These are phyloP conservation scores for Pseudomyrmex dendroicus DNA, from an alignment of 1,140 invertebrate genomes.

Conservation along the genomic window DNA sequence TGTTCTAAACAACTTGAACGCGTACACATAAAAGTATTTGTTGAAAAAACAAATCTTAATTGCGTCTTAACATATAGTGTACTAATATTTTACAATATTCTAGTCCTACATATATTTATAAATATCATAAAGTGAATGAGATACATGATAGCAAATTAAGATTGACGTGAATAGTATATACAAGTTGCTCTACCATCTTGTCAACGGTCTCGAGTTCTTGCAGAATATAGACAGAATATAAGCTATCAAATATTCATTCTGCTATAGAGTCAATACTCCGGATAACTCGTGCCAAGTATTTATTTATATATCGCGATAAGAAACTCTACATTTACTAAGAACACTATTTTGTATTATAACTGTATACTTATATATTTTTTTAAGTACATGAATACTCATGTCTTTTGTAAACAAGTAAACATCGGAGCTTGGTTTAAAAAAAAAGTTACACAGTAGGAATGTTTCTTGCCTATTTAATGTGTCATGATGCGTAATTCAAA, in stretches of 20 bases:
- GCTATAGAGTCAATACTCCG: slow-evolving; percentile 32
- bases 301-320: neutral
- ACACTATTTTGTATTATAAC: neutral
- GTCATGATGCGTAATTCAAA: neutral
- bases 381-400: neutral
- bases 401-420: neutral
- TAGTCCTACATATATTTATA: neutral
- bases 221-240: neutral
- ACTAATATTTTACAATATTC: neutral
- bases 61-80: no score
- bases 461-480: neutral
- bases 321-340: slow-evolving; percentile 6
- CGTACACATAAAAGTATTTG: no score
- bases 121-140: neutral
- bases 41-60: no score
- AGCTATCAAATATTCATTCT: slow-evolving; percentile 30
- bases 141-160: neutral
- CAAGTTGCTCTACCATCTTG: slow-evolving; percentile 3
- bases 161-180: neutral
- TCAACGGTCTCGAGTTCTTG: neutral
- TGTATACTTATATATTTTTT: neutral
- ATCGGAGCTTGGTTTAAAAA: no score
- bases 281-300: slow-evolving; percentile 2
- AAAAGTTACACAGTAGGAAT: neutral
- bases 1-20: neutral